Base-by-base conservation (phyloP, 2,113 vertebrate genomes). In the Garra rufa region DNA sequence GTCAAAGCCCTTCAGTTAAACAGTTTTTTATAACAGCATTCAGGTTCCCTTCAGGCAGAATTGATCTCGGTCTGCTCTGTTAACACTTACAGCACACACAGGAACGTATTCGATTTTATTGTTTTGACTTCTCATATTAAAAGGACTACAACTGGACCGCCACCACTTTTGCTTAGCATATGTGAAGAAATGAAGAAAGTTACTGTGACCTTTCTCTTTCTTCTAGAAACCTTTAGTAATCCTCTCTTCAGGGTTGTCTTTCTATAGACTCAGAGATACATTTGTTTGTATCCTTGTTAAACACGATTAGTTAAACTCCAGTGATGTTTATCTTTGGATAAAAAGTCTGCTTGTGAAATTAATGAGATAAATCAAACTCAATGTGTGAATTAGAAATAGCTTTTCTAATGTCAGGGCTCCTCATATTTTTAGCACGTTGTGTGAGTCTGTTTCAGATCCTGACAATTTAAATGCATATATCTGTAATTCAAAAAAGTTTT, bases 1-100 rank as follows among this genome's bases (percentile, higher is more conserved):
- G 79, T 81, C 44, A 24, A 38, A 81, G 46, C 63, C 46, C 26
- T 69, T 81, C 30, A 69, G 79, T 81, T 55, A 50, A 69, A 69
- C 21, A 17, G 46, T 70, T 34, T 81, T 43, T 81, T 81, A 14
- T 50, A 28, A 48, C 41, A 34, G 78, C 34, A 67, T 82, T 82
- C 26, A 3, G 63, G 65, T 69, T 50, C 44, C 28, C 44, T 26
- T n/a, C 21, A 41, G 30, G 41, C 63, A 70, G 11, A 81, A 38
- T 15, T 26, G 46, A 69, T 70, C 21, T 70, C 63, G 52, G 28
- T 50, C 79, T 17, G 15, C 43, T 44, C 78, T 70, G 46, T 63
- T 79, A 79, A 78, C n/a, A 78, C n/a, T 26, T 78, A 19, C 52
- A 28, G 38, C 55, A 28, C 57, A 26, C 21, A 28, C 38, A 44